Base-by-base conservation (phyloP, 2,797 vertebrate genomes). In the Amblyraja radiata region DNA sequence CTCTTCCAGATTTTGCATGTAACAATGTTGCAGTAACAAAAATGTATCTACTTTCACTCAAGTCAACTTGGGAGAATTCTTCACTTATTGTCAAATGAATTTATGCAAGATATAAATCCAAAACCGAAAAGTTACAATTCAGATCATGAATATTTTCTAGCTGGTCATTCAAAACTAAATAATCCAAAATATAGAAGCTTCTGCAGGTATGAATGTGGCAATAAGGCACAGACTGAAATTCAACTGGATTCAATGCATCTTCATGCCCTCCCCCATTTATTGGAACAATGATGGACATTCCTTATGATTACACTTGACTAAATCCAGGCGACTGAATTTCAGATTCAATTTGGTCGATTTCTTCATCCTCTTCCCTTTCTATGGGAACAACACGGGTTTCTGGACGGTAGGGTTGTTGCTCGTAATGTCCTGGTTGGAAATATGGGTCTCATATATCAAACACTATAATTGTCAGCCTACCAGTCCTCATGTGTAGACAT, bases 341-440 rank as follows among this genome's bases (percentile, higher is more conserved):
- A 95, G 97, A 96, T 93, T 97, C 96, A 93, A 97, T 98, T 95
- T 98, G 98, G 97, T 97, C 98, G 93, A 97, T 96, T 65, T 97
- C 96, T 78, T 96, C 97, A 58, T 96, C 95, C 95, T 98, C 97
- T 97, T 97, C 97, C 1, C 96, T 96, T 93, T 96, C 96, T 95
- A 96, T 97, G 28, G 97, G 97, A 94, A 95, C 96, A 95, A 97
- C 95, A 95, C 95, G 96, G 95, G 96, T 96, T 94, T 98, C 97
- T 90, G 97, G 97, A 94, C 96, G 97, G 97, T 97, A 98, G 95
- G 95, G 97, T 97, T 97, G 97, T 93, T 96, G 96, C 95, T 97
- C 96, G 93, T 96, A 97, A 54, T 96, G 94, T 95, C 97, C 98
- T 99, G 97, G 97, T 98, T 97, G 97, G 97, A 98, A 97, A 98